phyloP scores from a whole-genome alignment of 2,797 vertebrate genomes.

The Chiloscyllium punctatum region DNA sequence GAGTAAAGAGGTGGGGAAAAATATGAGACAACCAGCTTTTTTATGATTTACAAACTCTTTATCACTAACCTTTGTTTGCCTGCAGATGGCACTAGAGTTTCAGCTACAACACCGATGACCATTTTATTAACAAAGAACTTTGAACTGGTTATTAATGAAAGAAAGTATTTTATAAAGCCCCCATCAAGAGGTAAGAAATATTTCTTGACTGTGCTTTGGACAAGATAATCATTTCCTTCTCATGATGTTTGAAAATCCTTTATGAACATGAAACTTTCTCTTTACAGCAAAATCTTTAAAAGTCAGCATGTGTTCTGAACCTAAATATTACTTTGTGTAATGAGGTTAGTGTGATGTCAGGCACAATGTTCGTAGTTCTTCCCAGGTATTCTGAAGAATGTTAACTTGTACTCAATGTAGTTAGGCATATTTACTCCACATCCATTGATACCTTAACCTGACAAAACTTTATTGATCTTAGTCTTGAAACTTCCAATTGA shows the following conservation, averaged over 20 bases:
- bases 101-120: slow-evolving; percentile 66
- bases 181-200: slow-evolving; percentile 63
- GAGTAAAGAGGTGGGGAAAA: neutral
- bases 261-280: neutral
- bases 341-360: neutral
- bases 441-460: neutral
- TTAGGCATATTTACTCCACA: neutral
- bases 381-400: neutral
- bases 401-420: neutral
- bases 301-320: neutral
- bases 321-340: neutral
- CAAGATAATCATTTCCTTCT: neutral
- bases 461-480: neutral
- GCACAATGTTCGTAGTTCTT: neutral
- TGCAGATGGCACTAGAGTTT: slow-evolving; percentile 70
- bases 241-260: neutral
- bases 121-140: slow-evolving; percentile 75
- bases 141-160: slow-evolving; percentile 71
- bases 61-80: slow-evolving; percentile 34
- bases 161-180: slow-evolving; percentile 57
- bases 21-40: no score
- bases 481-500: neutral
- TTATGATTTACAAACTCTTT: neutral
- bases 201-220: no score
- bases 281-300: neutral